phyloP scores from a whole-genome alignment of 2,888 invertebrate genomes.

The Caenorhabditis japonica region DNA sequence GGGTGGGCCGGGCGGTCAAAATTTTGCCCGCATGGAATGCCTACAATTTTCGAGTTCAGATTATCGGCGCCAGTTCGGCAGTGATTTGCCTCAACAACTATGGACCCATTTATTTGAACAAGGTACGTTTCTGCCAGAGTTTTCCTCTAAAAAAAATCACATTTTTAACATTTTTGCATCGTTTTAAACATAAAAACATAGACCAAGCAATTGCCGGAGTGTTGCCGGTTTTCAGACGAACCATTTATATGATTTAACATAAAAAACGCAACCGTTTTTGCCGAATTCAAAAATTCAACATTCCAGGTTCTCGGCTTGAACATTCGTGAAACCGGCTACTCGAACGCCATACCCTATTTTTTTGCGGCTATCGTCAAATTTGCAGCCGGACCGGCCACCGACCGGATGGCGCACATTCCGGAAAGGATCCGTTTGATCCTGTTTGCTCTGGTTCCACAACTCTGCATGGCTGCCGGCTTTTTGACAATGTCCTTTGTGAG shows the following conservation, averaged over 20 bases:
- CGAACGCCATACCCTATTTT: slow-evolving; percentile 62
- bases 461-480: slow-evolving; percentile 63
- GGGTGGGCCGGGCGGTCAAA: no score
- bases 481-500: slow-evolving; percentile 57
- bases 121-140: slow-evolving; percentile 9
- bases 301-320: slow-evolving; percentile 61
- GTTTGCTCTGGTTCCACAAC: slow-evolving; percentile 64
- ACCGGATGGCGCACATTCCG: slow-evolving; percentile 41
- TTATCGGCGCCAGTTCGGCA: slow-evolving; percentile 41
- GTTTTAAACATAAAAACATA: no score
- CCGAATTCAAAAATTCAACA: neutral
- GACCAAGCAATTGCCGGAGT: no score
- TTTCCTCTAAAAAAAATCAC: neutral
- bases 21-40: no score
- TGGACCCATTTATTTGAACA: slow-evolving; percentile 55
- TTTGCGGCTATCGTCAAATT: slow-evolving; percentile 59
- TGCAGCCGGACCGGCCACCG: slow-evolving; percentile 62
- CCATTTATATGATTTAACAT: no score
- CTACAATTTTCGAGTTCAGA: no score
- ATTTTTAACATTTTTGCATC: no score
- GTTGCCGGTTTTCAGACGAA: no score
- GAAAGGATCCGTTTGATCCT: slow-evolving; percentile 55
- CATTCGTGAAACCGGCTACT: slow-evolving; percentile 60
- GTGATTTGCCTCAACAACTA: slow-evolving; percentile 45
- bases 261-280: no score